Conservation (phyloP, 2,888 invertebrate species). For the Meghimatium bilineatum region DNA sequence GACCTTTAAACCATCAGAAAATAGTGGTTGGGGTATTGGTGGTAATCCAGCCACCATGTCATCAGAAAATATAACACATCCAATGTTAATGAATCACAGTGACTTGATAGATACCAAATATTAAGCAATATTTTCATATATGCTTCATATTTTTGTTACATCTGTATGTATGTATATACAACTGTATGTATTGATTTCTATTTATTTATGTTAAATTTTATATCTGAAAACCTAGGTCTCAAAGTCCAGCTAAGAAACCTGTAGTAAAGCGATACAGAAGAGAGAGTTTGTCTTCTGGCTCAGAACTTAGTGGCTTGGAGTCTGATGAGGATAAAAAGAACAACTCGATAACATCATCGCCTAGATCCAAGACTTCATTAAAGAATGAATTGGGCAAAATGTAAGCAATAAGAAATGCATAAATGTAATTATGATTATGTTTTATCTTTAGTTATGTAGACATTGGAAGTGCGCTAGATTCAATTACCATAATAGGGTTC, state of each 20-base stretch:
- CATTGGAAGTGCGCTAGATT: too few relatives aligned
- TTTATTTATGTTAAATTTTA: neutral
- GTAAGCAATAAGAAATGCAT: slow-evolving; percentile 17
- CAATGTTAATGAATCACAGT: too few relatives aligned
- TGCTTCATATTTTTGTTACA: too few relatives aligned
- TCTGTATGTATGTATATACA: too few relatives aligned
- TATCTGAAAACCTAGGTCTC: slow-evolving; percentile 51
- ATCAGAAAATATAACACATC: too few relatives aligned
- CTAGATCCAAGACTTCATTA: neutral
- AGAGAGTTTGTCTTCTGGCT: slow-evolving; percentile 69
- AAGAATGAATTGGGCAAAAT: slow-evolving; percentile 23
- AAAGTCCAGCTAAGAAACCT: slow-evolving; percentile 52
- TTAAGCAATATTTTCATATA: too few relatives aligned
- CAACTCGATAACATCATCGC: neutral
- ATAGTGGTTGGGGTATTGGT: too few relatives aligned
- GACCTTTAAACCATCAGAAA: too few relatives aligned
- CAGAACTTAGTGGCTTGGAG: slow-evolving; percentile 52
- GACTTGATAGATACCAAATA: too few relatives aligned
- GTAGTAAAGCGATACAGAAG: slow-evolving; percentile 70
- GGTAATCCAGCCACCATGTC: too few relatives aligned
- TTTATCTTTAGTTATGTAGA: too few relatives aligned
- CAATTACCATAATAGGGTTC: too few relatives aligned
- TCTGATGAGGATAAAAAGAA: slow-evolving; percentile 38
- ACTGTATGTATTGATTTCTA: neutral
- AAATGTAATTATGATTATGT: neutral